Evolutionary conservation across 1,140 invertebrate genomes (phyloP), one percentile per base, ranked within the genome.

Genomic region (Holcopasites calliopsidis): DNA sequence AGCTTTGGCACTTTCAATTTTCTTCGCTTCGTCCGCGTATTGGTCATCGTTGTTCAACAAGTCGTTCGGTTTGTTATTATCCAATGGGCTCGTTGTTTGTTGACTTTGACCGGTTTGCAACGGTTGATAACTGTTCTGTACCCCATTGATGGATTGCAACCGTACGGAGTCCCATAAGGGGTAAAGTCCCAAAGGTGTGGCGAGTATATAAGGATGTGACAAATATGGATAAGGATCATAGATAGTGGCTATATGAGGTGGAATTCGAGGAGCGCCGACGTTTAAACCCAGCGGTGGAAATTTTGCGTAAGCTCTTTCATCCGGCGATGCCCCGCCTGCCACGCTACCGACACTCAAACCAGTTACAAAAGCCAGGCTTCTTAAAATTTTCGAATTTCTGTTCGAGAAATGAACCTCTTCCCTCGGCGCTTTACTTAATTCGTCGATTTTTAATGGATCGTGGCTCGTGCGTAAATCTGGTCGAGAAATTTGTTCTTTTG

Each of bases 291-390:
- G 13, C 1, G 74, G 28, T 11, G 60, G 31, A 35, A 50, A 42
- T 40, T 69, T 80, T 1, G 72, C 28, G 16, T 73, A 57, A 2
- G 33, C 54, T 44, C 79, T 79, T 38, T 76, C 31, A 18, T 49
- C 64, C 7, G 80, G 31, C 5, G 86, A 65, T 13, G 79, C 77
- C 21, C 77, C 74, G 18, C 47, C 54, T 4, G 86, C 60, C 16
- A 87, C 72, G 44, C 66, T 75, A 21, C 83, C 86, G n/a, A 85
- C 38, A 16, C 86, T 84, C 18, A 90, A 44, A 38, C 89, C 88
- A 57, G 89, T 77, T 10, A 90, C 49, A 42, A 91, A 85, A 7
- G 89, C 86, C 26, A 91, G 70, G 62, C 77, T 83, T n/a, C 83
- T 82, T 1, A 91, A 83, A 52, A 88, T 83, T 82, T 86, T 77